Conservation (phyloP, 2,113 vertebrate species). For the Hylia prasina region DNA sequence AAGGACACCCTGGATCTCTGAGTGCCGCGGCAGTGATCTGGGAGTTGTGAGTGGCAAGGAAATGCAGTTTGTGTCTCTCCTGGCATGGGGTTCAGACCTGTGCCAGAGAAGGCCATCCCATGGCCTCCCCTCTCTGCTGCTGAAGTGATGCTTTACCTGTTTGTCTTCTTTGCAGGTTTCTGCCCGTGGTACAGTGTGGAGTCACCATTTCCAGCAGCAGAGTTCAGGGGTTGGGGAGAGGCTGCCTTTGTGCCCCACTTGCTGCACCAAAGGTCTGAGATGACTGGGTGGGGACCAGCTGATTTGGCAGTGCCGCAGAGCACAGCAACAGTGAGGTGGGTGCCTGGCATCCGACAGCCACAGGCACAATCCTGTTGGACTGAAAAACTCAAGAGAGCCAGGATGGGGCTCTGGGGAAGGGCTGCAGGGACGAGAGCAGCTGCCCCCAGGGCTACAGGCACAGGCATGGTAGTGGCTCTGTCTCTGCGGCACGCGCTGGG, state of each 20-base stretch:
- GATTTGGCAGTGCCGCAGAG: rapidly evolving
- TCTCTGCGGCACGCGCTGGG: rapidly evolving
- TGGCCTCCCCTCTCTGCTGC: not conserved
- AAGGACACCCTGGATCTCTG: rapidly evolving
- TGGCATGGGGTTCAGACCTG: rapidly evolving
- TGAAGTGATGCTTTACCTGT: not conserved
- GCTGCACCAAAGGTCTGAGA: not conserved
- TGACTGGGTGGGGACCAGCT: rapidly evolving
- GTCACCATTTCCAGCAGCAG: not conserved
- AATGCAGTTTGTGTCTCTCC: not conserved
- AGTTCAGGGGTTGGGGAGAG: not conserved
- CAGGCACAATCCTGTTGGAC: rapidly evolving
- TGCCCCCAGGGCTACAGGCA: not conserved
- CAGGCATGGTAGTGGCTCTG: not conserved
- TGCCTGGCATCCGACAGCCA: not conserved
- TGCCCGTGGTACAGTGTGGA: not conserved
- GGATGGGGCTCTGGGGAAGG: not conserved
- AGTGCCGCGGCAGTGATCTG: rapidly evolving
- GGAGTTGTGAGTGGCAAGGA: not conserved
- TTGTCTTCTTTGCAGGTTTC: not conserved
- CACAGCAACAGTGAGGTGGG: not conserved
- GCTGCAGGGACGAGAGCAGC: not conserved
- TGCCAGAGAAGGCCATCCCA: not conserved
- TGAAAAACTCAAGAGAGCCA: rapidly evolving
- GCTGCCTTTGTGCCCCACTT: not conserved